Evolutionary conservation across 2,113 vertebrate species (phyloP).

Genomic region (Gymnogyps californianus): DNA sequence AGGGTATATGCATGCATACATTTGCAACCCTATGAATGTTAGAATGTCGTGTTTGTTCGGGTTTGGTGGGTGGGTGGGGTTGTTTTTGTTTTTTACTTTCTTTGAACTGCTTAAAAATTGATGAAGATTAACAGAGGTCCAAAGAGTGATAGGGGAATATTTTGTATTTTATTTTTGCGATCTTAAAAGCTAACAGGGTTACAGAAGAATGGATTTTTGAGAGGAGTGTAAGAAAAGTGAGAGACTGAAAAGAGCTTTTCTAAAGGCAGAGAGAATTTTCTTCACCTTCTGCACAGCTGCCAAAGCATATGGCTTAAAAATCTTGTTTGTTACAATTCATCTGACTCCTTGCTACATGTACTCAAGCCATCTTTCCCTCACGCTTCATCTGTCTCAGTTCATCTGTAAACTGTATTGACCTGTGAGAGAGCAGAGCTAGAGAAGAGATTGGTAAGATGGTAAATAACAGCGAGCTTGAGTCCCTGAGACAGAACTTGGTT

Average conservation of each 20-base stretch:
- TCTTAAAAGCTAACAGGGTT: not conserved
- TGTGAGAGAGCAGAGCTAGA: not conserved
- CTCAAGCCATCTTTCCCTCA: not conserved
- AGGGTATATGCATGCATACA: not conserved
- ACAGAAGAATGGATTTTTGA: not conserved
- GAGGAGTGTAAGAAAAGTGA: not conserved
- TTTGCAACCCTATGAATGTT: not conserved
- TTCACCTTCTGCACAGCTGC: conserved; percentile 25
- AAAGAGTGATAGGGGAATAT: not conserved
- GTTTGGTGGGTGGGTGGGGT: not conserved
- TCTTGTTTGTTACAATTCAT: not conserved
- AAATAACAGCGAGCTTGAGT: not conserved
- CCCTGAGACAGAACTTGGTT: not conserved
- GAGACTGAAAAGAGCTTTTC: not conserved
- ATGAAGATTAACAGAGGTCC: not conserved
- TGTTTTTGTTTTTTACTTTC: not conserved
- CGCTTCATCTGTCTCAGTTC: conserved; percentile 21
- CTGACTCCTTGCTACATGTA: not conserved
- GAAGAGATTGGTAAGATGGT: not conserved
- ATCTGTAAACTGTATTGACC: conserved; percentile 25
- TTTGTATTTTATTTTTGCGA: not conserved
- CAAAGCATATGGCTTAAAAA: not conserved
- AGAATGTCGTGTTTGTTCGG: rapidly evolving
- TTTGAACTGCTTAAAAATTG: not conserved
- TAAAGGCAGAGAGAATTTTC: not conserved